Percentiles rank a stretch among this genome's conserved stretches.
phyloP scores from a whole-genome alignment of 2,113 vertebrate species.

The Cyanistes caeruleus region DNA sequence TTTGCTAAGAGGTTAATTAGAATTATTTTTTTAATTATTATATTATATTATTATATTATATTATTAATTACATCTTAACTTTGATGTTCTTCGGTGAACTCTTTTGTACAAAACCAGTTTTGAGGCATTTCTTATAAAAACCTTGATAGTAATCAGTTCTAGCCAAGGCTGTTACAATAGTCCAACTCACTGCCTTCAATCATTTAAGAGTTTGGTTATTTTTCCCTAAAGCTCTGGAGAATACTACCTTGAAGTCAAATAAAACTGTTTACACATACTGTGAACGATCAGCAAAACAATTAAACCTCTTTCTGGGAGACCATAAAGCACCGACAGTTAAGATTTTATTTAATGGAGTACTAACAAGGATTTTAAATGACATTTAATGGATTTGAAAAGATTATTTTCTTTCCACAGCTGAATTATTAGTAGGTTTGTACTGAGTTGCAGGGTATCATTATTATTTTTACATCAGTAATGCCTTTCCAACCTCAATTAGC shows the following conservation, averaged over 20 bases:
- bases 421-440: constrained; percentile 17
- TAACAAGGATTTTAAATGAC: background rate
- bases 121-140: background rate
- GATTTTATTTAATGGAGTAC: background rate
- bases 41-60: too few relatives aligned
- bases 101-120: background rate
- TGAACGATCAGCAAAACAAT: background rate
- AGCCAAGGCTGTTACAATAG: background rate
- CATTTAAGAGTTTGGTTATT: background rate
- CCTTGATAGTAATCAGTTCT: background rate
- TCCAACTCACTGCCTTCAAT: background rate
- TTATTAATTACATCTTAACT: background rate
- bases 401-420: background rate
- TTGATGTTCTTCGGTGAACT: background rate
- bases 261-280: background rate
- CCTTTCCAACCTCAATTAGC: constrained; percentile 58
- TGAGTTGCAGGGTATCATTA: background rate
- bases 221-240: background rate
- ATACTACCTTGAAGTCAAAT: background rate
- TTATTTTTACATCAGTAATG: constrained; percentile 14
- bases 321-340: background rate
- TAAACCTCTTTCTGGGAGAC: background rate
- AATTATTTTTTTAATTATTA: too few relatives aligned
- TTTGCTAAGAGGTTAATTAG: background rate
- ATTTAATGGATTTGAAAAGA: constrained; percentile 9